Conservation (phyloP, 2,888 invertebrate genomes). For the Sphaerophoria rueppellii region DNA sequence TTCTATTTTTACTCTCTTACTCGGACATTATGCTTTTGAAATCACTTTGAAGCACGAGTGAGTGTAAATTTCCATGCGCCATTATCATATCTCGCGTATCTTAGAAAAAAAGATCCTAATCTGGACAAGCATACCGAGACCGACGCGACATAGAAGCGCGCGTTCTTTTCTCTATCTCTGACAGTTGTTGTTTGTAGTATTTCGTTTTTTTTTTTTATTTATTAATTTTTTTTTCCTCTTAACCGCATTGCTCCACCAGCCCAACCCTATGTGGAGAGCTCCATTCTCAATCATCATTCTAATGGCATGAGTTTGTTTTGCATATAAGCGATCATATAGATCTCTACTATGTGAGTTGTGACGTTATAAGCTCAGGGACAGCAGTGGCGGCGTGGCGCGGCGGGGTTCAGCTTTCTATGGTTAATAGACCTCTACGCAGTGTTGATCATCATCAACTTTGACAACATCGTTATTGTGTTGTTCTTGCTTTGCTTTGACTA, state of each 20-base stretch:
- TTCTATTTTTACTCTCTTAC: constrained; percentile 49
- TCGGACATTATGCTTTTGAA: constrained; percentile 18
- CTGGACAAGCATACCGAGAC: constrained; percentile 67
- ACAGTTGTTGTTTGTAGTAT: constrained; percentile 32
- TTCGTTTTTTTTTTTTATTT: constrained; percentile 7
- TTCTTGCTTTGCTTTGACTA: background rate
- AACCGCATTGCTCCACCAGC: constrained; percentile 32
- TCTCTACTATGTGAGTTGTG: background rate
- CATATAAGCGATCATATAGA: background rate
- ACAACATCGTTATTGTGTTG: background rate
- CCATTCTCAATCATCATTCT: background rate
- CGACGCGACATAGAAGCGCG: constrained; percentile 63
- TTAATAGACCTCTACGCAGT: constrained; percentile 60
- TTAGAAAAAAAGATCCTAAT: constrained; percentile 69
- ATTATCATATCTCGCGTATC: constrained; percentile 66
- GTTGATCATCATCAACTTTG: constrained; percentile 26
- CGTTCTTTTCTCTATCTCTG: constrained; percentile 39
- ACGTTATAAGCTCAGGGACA: constrained; percentile 1
- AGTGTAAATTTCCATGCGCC: constrained; percentile 68
- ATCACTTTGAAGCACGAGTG: constrained; percentile 63
- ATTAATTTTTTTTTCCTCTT: background rate
- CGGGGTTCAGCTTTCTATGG: constrained; percentile 42
- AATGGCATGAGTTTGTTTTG: constrained; percentile 6
- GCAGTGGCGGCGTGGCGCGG: too few relatives aligned
- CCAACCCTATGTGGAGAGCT: constrained; percentile 58